Evolutionary conservation across 2,797 vertebrate genomes (phyloP), one percentile per base, ranked within the genome.

Genomic region (Danio tinwini): DNA sequence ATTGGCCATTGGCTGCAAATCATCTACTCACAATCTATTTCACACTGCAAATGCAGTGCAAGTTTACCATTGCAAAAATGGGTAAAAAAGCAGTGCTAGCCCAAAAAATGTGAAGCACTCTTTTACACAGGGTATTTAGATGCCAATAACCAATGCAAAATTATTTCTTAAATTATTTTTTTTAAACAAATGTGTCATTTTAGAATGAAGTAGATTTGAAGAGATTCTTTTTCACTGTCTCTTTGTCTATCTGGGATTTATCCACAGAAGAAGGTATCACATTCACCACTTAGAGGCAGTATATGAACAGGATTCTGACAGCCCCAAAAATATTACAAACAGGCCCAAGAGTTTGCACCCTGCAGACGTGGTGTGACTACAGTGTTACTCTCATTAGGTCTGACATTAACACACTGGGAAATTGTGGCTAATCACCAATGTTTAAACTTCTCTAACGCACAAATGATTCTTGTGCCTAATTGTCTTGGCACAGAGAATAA

Each of bases 281-380:
- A 86, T 88, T 90, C 92, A 93, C 94, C 93, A 94, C 94, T 92
- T 89, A 93, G 94, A 94, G 94, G 94, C 94, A 94, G 94, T 93
- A 93, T 94, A 90, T 92, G 93, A 93, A 94, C 92, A 94, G 90
- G 88, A 91, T 94, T 86, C 59, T 71, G 59, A 65, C 70, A 72
- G 53, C 55, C 73, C 81, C 81, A 45, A 80, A 87, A 85, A 76
- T 53, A 45, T 79, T 73, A 74, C 21, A 59, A 76, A 77, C 74
- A 69, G 80, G 40, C 17, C 59, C 8, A 61, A 64, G 70, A 50
- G 49, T 63, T 72, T 81, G 70, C 82, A 78, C 16, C 74, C 49
- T 81, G 65, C 58, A 79, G 68, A 74, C 44, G n/a, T 29, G 42
- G 61, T 69, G 52, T 63, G 62, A 74, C 63, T 70, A 12, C 44